Evolutionary conservation across 2,113 vertebrate genomes (phyloP).

Genomic region (Mus pahari): DNA sequence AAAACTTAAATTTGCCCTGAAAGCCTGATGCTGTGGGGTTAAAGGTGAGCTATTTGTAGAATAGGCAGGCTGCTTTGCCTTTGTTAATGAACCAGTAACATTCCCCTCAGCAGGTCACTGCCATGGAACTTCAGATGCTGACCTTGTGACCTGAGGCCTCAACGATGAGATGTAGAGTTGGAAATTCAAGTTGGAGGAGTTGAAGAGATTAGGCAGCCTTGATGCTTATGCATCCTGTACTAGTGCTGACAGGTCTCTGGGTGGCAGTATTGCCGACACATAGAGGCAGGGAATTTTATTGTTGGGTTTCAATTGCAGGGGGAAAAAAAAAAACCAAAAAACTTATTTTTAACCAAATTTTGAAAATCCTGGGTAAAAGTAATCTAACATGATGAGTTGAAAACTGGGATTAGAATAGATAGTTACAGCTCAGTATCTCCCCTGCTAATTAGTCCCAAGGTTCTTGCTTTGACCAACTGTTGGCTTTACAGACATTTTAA

Average conservation of each 20-base stretch:
- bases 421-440: neutral
- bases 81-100: neutral
- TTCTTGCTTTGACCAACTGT: neutral
- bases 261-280: constrained; percentile 67
- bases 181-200: neutral
- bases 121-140: neutral
- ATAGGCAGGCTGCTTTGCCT: neutral
- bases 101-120: neutral
- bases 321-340: constrained; percentile 3
- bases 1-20: neutral
- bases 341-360: constrained; percentile 24
- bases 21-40: neutral
- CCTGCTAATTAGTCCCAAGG: neutral
- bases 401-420: constrained; percentile 27
- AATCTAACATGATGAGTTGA: neutral
- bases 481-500: neutral
- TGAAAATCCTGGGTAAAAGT: constrained; percentile 24
- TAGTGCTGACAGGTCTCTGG: constrained; percentile 38
- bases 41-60: constrained; percentile 45
- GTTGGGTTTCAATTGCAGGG: constrained; percentile 25
- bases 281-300: neutral
- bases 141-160: neutral
- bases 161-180: neutral
- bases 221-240: neutral
- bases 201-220: neutral